Percentiles rank a stretch among this genome's conserved stretches.
Evolutionary conservation across 2,888 invertebrate genomes (phyloP).

Genomic region (Epistrophella euchroma): DNA sequence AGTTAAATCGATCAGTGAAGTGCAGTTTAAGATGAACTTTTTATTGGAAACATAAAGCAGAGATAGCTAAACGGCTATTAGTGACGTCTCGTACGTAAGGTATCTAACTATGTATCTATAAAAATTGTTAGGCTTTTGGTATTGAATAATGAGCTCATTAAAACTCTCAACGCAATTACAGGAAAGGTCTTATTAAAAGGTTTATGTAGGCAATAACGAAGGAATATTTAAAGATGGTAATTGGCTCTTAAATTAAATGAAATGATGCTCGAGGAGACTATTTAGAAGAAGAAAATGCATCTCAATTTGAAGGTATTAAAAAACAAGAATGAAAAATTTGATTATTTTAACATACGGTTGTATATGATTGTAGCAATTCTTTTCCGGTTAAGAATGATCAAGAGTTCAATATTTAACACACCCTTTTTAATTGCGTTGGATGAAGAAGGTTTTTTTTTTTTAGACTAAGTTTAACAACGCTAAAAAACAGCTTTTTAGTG

Average conservation of each 20-base stretch:
- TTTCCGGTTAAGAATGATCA: not conserved
- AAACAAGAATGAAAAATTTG: not conserved
- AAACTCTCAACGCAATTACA: not conserved
- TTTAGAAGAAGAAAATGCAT: not conserved
- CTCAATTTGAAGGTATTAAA: not conserved
- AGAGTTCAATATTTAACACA: not conserved
- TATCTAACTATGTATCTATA: not conserved
- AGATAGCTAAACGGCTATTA: conserved; percentile 13
- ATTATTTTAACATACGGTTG: not conserved
- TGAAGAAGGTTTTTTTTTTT: not conserved
- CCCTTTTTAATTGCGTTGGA: not conserved
- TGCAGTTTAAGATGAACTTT: conserved; percentile 52
- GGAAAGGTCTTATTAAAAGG: conserved; percentile 26
- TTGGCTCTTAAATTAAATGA: conserved; percentile 12
- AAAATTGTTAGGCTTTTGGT: not conserved
- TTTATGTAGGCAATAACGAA: not conserved
- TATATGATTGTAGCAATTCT: not conserved
- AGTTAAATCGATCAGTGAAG: conserved; percentile 66
- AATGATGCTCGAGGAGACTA: not conserved
- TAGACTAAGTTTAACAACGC: no score
- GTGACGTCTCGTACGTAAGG: not conserved
- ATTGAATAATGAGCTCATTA: conserved; percentile 34
- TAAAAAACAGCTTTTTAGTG: no score
- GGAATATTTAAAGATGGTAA: not conserved
- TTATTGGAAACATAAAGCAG: conserved; percentile 17